phyloP scores from a whole-genome alignment of 2,113 vertebrate species.

The Eptesicus fuscus region DNA sequence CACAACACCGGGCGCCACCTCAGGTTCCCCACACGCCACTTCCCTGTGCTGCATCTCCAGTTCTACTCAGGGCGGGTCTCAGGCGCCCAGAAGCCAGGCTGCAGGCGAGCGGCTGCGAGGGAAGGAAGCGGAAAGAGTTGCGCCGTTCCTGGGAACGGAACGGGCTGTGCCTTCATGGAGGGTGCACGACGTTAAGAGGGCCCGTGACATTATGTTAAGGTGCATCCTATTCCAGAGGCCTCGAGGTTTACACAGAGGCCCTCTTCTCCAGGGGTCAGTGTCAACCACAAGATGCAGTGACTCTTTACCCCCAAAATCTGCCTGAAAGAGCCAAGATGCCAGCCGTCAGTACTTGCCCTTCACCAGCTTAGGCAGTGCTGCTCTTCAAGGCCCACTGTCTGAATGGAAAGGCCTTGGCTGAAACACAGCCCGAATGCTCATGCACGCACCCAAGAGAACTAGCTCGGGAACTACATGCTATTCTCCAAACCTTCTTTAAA shows the following conservation, averaged over 20 bases:
- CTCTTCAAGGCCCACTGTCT: background rate
- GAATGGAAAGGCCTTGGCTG: background rate
- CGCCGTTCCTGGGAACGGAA: background rate
- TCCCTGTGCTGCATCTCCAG: background rate
- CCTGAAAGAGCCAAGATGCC: background rate
- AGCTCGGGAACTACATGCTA: background rate
- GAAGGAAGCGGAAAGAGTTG: background rate
- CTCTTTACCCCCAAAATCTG: background rate
- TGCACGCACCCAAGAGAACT: background rate
- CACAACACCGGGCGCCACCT: background rate
- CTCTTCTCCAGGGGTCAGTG: background rate
- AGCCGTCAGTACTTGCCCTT: background rate
- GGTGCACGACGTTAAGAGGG: background rate
- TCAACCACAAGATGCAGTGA: background rate
- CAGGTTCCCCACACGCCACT: background rate
- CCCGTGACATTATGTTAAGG: background rate
- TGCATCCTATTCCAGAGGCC: background rate
- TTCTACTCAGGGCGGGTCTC: background rate
- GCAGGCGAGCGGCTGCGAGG: background rate
- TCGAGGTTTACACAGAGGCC: background rate
- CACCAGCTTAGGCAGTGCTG: background rate
- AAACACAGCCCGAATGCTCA: background rate
- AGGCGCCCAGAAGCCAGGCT: background rate
- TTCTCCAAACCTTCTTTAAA: background rate
- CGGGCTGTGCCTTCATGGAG: background rate